Percentiles rank a stretch among this genome's conserved stretches.
Conservation (phyloP, 1,140 invertebrate genomes). For the Bombus haemorrhoidalis region DNA sequence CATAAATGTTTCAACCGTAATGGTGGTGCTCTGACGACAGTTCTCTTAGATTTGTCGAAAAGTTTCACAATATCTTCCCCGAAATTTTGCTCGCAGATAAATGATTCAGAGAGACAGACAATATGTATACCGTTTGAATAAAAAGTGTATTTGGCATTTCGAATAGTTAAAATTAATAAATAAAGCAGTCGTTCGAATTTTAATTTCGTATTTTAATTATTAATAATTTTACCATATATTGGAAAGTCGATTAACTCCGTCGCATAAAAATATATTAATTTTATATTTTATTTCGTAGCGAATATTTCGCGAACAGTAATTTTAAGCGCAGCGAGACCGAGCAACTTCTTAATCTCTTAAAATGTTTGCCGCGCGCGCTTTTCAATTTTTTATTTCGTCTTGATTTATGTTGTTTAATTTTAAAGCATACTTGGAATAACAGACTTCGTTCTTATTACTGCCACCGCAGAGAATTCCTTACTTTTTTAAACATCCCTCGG, state of each 20-base stretch:
- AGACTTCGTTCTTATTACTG: conserved; percentile 7
- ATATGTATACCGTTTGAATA: too few relatives aligned
- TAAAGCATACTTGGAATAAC: not conserved
- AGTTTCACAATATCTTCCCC: not conserved
- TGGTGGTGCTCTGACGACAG: not conserved
- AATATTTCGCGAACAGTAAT: not conserved
- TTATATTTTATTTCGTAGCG: not conserved
- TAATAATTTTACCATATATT: too few relatives aligned
- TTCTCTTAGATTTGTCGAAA: conserved; percentile 15
- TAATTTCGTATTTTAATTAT: too few relatives aligned
- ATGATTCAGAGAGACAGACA: too few relatives aligned
- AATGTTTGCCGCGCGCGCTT: too few relatives aligned
- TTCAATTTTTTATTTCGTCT: not conserved
- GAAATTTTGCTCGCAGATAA: not conserved
- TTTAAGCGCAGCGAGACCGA: not conserved
- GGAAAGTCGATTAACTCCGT: too few relatives aligned
- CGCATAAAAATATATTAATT: too few relatives aligned
- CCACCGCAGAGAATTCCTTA: not conserved
- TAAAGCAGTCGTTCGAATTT: too few relatives aligned
- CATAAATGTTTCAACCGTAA: conserved; percentile 42
- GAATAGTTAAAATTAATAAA: too few relatives aligned
- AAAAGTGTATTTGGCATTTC: too few relatives aligned
- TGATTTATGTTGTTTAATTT: conserved; percentile 13
- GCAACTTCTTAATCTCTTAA: not conserved
- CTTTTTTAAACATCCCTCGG: conserved; percentile 2